phyloP scores from a whole-genome alignment of 2,888 invertebrate genomes.

The Chrysotoxum bicinctum region DNA sequence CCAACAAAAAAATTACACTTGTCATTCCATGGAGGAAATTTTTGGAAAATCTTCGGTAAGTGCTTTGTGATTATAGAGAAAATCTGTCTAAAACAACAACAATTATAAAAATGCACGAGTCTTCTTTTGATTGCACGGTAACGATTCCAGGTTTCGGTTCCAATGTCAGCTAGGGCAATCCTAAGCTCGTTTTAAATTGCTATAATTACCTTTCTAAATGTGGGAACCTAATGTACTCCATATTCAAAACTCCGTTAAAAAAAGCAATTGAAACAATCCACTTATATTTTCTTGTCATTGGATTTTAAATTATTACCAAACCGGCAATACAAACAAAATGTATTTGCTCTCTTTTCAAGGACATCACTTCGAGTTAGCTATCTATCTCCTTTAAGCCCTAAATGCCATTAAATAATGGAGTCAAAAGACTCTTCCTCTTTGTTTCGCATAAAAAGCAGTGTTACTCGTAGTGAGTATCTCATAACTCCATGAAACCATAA shows the following conservation, averaged over 20 bases:
- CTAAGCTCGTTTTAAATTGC: too few species aligned
- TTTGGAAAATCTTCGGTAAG: too few species aligned
- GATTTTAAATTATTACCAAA: background rate
- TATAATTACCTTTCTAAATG: too few species aligned
- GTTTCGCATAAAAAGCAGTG: background rate
- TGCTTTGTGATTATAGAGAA: too few species aligned
- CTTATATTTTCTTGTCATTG: background rate
- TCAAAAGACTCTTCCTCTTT: constrained; percentile 19
- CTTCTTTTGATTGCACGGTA: too few species aligned
- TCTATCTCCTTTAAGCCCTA: constrained; percentile 16
- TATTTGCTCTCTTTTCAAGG: background rate
- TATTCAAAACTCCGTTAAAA: background rate
- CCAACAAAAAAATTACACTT: too few species aligned
- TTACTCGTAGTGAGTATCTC: constrained; percentile 14
- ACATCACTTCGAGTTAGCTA: background rate
- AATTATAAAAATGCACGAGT: too few species aligned
- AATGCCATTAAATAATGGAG: constrained; percentile 49
- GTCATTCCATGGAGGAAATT: too few species aligned
- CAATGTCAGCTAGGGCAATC: too few species aligned
- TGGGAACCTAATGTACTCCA: background rate
- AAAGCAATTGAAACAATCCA: background rate
- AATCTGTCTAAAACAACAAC: too few species aligned
- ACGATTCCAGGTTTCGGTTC: too few species aligned
- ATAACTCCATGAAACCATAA: background rate
- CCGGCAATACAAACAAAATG: background rate